Base-by-base conservation (phyloP, 2,797 vertebrate species). In the Petrocephalus sullivani region DNA sequence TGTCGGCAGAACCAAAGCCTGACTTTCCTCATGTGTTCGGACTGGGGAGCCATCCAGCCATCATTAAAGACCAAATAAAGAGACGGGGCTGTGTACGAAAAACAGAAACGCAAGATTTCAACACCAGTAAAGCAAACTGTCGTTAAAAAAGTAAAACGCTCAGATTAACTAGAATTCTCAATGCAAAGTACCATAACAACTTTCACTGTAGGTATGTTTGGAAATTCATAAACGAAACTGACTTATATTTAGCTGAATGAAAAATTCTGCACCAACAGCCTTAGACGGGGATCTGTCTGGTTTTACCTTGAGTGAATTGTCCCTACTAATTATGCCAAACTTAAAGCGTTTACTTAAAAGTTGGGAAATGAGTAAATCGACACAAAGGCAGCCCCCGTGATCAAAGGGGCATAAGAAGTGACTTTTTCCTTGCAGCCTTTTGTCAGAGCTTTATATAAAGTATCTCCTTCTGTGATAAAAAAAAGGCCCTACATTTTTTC, bases 391-490 rank as follows among this genome's bases (percentile, higher is more conserved):
- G 92, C 86, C 92, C 92, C 90, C 82, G 91, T 93, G 93, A 95
- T 95, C 94, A 95, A 95, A 95, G 94, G 90, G 91, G 94, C 92
- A 94, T 96, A 94, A 94, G 93, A 93, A 93, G 92, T 95, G 95
- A 95, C 95, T 96, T 95, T 94, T 95, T 94, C 93, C 92, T 93
- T 92, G 91, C 92, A 92, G 92, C 90, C 88, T 93, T 86, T 95
- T 95, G 95, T 95, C 92, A 89, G 90, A 87, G 89, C 91, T 92
- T 92, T 94, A 94, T 94, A 94, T 94, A 92, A 95, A 95, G 94
- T 94, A 93, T 95, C 94, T 91, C 91, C 93, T 93, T 92, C 71
- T 53, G 90, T 86, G 87, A 90, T 89, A 88, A 89, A 88, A 46
- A 46, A 46, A 88, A 89, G 84, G 86, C 78, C 71, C 81, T 88